Evolutionary conservation across 1,140 invertebrate genomes (phyloP), one percentile per base, ranked within the genome.

Genomic region (Palaemon carinicauda): DNA sequence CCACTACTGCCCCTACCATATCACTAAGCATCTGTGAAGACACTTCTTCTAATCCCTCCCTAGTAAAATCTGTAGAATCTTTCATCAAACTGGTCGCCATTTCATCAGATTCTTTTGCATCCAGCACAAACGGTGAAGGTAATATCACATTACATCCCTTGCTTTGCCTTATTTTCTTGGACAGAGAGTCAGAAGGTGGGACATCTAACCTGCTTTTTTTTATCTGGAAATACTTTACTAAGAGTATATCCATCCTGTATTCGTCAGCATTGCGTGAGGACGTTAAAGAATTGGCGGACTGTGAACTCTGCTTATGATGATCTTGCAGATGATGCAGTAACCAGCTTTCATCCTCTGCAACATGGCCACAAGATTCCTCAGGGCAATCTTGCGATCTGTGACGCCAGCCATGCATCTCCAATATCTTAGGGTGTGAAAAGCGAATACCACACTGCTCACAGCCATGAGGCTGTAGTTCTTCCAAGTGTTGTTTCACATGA

Each of bases 261-360:
- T 82, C 80, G n/a, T 24, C 51, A 53, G 80, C 33, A 75, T 82
- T 31, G n/a, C 69, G 60, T 12, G 12, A 17, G 5, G 41, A 1
- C 14, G 53, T 73, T 21, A 82, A 31, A 27, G 19, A 17, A 15
- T 21, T 24, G 51, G 74, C 41, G 12, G 27, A 29, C 12, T 27
- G 24, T 7, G 41, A 21, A 14, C 27, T 12, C 27, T 31, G 27
- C n/a, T n/a, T 27, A 51, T 86, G 84, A 5, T 80, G 50, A 3
- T 56, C 19, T 5, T 73, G 65, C n/a, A 86, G 77, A 53, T 86
- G 84, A 15, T 53, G 21, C 29, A 86, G n/a, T 24, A 86, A 41
- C 84, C 84, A 86, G 75, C 84, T 86, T 29, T 86, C 84, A 51
- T 86, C 84, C 17, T 54, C 56, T 27, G 65, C 77, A 33, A 71